Conservation (phyloP, 2,797 vertebrate genomes). For the Schizothorax lantsangensis region DNA sequence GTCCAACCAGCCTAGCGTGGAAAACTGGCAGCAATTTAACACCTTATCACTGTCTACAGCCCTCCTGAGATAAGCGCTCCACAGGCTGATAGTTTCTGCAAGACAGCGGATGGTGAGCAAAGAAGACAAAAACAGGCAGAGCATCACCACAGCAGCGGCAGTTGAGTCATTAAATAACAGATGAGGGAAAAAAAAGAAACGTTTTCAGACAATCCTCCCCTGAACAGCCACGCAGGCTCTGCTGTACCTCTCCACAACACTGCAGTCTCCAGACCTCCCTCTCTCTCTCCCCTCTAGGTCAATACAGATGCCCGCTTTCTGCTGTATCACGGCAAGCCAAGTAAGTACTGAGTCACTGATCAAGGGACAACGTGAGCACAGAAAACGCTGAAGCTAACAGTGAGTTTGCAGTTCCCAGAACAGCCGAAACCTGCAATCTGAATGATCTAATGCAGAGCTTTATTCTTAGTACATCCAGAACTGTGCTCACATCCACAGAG, state of each 20-base stretch:
- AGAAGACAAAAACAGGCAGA: conserved; percentile 19
- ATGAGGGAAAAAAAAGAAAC: conserved; percentile 18
- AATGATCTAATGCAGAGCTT: conserved; percentile 43
- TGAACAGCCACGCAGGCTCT: conserved; percentile 37
- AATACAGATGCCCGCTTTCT: conserved; percentile 50
- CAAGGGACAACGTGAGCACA: conserved; percentile 27
- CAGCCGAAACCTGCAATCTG: background rate
- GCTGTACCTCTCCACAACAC: conserved; percentile 29
- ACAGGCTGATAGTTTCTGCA: conserved; percentile 38
- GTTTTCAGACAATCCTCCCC: conserved; percentile 25
- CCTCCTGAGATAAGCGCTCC: conserved; percentile 46
- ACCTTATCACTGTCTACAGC: conserved; percentile 21
- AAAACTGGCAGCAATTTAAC: conserved; percentile 31
- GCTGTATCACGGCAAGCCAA: conserved; percentile 58
- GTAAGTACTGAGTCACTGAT: conserved; percentile 45
- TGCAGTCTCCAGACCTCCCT: conserved; percentile 45
- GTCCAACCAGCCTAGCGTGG: background rate
- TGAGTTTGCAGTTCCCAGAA: conserved; percentile 14
- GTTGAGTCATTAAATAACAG: conserved; percentile 30
- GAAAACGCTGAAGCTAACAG: background rate
- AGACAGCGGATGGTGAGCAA: conserved; percentile 38
- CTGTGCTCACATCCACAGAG: conserved; percentile 30
- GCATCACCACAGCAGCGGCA: background rate
- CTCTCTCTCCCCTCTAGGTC: conserved; percentile 37
- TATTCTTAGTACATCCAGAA: conserved; percentile 56